Evolutionary conservation across 2,797 vertebrate species (phyloP).

Genomic region (Acanthopagrus latus): DNA sequence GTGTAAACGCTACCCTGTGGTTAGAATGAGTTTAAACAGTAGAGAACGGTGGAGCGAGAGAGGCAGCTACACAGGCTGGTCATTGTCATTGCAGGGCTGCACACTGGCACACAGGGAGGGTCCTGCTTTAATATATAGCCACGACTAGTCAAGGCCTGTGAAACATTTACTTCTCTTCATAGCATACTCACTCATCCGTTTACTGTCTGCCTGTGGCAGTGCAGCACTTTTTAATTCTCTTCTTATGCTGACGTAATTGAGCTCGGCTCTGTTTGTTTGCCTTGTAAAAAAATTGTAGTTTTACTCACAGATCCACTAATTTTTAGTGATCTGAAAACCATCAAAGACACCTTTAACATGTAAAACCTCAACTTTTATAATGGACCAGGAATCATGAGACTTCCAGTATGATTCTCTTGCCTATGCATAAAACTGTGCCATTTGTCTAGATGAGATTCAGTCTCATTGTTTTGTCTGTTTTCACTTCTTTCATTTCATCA

Average conservation of each 20-base stretch:
- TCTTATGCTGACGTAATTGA: conserved; percentile 4
- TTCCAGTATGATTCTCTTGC: neutral
- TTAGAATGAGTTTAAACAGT: conserved; percentile 80
- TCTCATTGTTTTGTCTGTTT: no score
- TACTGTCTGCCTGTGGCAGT: conserved; percentile 17
- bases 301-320: neutral
- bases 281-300: conserved; percentile 12
- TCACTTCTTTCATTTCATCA: no score
- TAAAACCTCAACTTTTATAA: conserved; percentile 12
- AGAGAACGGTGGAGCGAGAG: conserved; percentile 61
- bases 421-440: neutral
- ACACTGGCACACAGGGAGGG: conserved; percentile 64
- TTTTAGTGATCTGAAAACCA: conserved; percentile 8
- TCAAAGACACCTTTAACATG: neutral
- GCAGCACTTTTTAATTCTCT: conserved; percentile 24
- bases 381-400: neutral
- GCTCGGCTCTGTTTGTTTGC: conserved; percentile 29
- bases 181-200: conserved; percentile 38
- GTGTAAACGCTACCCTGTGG: conserved; percentile 83
- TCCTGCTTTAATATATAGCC: conserved; percentile 71
- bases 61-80: conserved; percentile 78
- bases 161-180: conserved; percentile 39
- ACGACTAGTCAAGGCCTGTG: conserved; percentile 47
- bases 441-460: neutral
- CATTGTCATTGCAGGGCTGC: conserved; percentile 79